Evolutionary conservation across 2,113 vertebrate genomes (phyloP).

Genomic region (Pycnonotus jocosus): DNA sequence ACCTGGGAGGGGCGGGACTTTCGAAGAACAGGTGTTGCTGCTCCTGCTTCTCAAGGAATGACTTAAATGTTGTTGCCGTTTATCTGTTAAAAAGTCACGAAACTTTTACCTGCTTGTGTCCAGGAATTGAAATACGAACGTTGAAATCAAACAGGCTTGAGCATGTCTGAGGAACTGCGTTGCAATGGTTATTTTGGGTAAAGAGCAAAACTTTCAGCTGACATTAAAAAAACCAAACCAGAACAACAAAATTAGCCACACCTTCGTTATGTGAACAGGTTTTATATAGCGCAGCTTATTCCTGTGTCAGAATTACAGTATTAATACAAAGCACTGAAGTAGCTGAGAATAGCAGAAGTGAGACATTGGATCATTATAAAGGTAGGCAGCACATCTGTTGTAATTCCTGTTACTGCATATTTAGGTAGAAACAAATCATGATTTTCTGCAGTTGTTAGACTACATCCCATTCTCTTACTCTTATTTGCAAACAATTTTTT

Average conservation of each 20-base stretch:
- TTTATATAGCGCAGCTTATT: background rate
- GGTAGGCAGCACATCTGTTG: background rate
- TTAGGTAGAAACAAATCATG: background rate
- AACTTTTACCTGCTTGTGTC: background rate
- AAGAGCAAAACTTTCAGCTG: background rate
- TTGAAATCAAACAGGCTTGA: background rate
- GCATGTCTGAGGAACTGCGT: background rate
- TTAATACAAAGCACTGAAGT: background rate
- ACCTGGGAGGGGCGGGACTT: background rate
- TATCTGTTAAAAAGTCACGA: background rate
- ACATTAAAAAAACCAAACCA: background rate
- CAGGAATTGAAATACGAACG: background rate
- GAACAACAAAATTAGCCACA: background rate
- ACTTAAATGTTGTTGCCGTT: background rate
- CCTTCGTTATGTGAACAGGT: background rate
- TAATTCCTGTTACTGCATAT: background rate
- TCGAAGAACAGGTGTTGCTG: too few species aligned
- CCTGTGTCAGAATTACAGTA: background rate
- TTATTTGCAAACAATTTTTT: background rate
- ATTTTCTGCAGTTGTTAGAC: background rate
- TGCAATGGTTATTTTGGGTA: background rate
- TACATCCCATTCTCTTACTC: background rate
- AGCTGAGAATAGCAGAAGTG: background rate
- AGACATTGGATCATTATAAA: background rate
- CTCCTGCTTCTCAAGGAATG: accelerated